Evolutionary conservation across 2,113 vertebrate species (phyloP), one percentile per base, ranked within the genome.

Genomic region (Chascanopsetta lugubris): DNA sequence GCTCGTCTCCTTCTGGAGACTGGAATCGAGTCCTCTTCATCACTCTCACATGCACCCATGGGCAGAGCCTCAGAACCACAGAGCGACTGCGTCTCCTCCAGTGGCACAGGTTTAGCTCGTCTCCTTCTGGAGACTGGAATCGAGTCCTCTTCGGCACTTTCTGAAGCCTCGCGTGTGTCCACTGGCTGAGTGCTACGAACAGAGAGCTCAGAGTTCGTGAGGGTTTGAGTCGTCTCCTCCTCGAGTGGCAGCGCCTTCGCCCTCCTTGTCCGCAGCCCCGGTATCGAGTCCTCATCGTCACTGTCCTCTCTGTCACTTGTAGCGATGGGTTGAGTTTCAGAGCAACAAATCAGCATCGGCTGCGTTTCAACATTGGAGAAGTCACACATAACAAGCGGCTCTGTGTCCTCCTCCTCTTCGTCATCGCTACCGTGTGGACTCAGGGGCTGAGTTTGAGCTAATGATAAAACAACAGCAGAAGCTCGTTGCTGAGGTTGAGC

Each of bases 361-460:
- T 75, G 86, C 2, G 70, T 77, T 50, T 69, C 38, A 27, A n/a
- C 57, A 5, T 5, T 5, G 5, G n/a, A 20, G 17, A 18, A 11
- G n/a, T 75, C 58, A 18, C 47, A 56, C 9, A 11, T 29, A 5
- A 18, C 0, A 0, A 69, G 11, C 0, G 50, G 9, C 17, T 69
- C 69, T 0, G 60, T 58, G 34, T 86, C 25, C 22, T 75, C 42
- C 11, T 81, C 69, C 5, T 73, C 30, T n/a, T 46, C 51, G 1
- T 22, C 51, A 34, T 64, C 42, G 8, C 66, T 20, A 25, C 24
- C 53, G 27, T 25, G 9, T 26, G 5, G 20, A 13, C 6, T 7
- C 38, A 85, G 47, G 4, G 70, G 85, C 38, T 86, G 87, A 11
- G 72, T 86, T 72, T 85, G 75, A 50, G 65, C 50, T 9, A 73